Base-by-base conservation (phyloP, 2,888 invertebrate species). In the Halictus quadricinctus region DNA sequence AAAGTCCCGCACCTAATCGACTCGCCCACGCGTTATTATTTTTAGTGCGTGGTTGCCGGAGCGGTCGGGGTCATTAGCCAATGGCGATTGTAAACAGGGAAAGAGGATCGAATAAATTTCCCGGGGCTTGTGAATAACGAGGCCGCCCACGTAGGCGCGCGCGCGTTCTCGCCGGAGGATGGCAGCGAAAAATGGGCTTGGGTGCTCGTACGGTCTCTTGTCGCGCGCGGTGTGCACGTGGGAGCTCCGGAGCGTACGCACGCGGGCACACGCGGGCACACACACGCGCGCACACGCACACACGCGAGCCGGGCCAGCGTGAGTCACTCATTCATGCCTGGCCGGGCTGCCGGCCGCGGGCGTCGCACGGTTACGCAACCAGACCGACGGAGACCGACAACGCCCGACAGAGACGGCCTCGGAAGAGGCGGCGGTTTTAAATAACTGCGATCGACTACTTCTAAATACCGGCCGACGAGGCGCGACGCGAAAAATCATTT, bases 241-340 rank as follows among this genome's bases (percentile, higher is more conserved):
- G 73, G 41, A 66, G 66, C 66, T 15, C 66, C 54, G 36, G 66
- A 64, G 69, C 75, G 72, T 79, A 76, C 78, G 76, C 77, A 83
- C 80, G 79, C 84, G 78, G 79, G 29, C 73, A 81, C 88, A 76
- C 80, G 78, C 83, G 78, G 79, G 21, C 73, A 80, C 88, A 73
- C 7, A 18, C 54, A 21, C 21, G 8, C 0, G 8, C 8, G 8
- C 21, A 15, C 54, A 54, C 8, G 21, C 48, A 77, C 78, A 73
- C 80, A 84, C 87, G 76, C 73, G 79, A 78, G 79, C 74, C 76
- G 72, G 69, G 84, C 64, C n/a, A 54, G 82, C 79, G 87, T 92
- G 92, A 92, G 87, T 92, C 91, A 92, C 90, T 91, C 91, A 92
- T 92, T 92, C 92, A 91, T 91, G 90, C 90, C 89, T 87, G 88